A percentile compares a stretch with the other conserved stretches of the same genome.
phyloP scores from a whole-genome alignment of 2,113 vertebrate species.

The Takifugu bimaculatus region DNA sequence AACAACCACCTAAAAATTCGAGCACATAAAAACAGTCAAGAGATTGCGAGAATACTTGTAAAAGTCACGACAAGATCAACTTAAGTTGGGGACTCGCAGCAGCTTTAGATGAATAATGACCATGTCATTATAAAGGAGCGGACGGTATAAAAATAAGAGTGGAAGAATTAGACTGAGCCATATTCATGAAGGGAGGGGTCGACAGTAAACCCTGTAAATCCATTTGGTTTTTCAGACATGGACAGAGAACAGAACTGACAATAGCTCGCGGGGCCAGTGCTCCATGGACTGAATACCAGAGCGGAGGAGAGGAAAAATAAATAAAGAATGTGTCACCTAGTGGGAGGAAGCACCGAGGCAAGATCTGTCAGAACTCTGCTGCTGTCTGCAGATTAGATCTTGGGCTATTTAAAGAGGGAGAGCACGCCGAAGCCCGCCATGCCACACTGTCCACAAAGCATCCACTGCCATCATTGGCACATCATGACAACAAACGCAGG shows the following conservation, averaged over 20 bases:
- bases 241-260: constrained; percentile 77
- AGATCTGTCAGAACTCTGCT: constrained; percentile 75
- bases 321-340: constrained; percentile 74
- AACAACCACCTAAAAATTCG: constrained; percentile 7
- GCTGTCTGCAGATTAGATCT: constrained; percentile 78
- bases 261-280: constrained; percentile 71
- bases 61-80: constrained; percentile 34
- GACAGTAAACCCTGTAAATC: constrained; percentile 74
- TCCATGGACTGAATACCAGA: constrained; percentile 73
- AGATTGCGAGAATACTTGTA: constrained; percentile 19
- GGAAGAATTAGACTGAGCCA: constrained; percentile 39
- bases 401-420: constrained; percentile 72
- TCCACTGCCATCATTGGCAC: constrained; percentile 49
- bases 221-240: constrained; percentile 73
- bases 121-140: constrained; percentile 49
- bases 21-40: background rate
- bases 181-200: constrained; percentile 54
- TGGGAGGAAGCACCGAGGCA: constrained; percentile 69
- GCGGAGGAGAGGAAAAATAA: constrained; percentile 62
- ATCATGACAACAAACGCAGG: constrained; percentile 34
- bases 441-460: constrained; percentile 42
- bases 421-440: constrained; percentile 39
- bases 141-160: constrained; percentile 46
- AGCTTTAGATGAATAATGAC: constrained; percentile 44
- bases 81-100: constrained; percentile 14